Conservation (phyloP, 2,113 vertebrate species). For the Hylia prasina region DNA sequence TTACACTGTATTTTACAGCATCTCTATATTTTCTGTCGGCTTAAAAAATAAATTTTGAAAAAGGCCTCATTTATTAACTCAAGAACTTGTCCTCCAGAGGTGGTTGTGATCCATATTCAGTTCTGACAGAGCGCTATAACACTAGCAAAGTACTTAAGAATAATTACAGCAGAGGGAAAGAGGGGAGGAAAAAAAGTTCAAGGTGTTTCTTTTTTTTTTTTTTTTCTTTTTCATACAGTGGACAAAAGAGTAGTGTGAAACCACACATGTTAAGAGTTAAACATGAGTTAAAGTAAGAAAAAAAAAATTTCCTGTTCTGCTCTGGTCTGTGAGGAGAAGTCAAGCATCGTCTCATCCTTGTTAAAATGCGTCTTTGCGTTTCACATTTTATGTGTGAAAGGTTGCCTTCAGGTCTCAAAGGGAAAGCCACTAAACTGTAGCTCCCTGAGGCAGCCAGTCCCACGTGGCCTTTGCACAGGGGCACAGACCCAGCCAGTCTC, state of each 20-base stretch:
- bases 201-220: too few relatives aligned
- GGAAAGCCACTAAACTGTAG: background rate
- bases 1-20: background rate
- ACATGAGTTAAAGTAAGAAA: too few relatives aligned
- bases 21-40: background rate
- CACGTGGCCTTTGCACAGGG: rapidly evolving
- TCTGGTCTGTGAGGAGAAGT: background rate
- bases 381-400: background rate
- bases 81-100: background rate
- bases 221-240: background rate
- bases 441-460: background rate
- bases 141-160: background rate
- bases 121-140: background rate
- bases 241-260: background rate
- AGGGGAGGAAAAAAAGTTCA: background rate
- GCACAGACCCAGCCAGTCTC: background rate
- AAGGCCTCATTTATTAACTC: background rate
- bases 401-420: background rate
- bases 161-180: background rate
- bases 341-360: background rate
- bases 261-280: background rate
- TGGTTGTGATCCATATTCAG: background rate
- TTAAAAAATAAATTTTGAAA: background rate
- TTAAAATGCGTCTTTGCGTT: background rate
- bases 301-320: background rate